phyloP scores from a whole-genome alignment of 2,888 invertebrate species.

The Neoitamus cyanurus region DNA sequence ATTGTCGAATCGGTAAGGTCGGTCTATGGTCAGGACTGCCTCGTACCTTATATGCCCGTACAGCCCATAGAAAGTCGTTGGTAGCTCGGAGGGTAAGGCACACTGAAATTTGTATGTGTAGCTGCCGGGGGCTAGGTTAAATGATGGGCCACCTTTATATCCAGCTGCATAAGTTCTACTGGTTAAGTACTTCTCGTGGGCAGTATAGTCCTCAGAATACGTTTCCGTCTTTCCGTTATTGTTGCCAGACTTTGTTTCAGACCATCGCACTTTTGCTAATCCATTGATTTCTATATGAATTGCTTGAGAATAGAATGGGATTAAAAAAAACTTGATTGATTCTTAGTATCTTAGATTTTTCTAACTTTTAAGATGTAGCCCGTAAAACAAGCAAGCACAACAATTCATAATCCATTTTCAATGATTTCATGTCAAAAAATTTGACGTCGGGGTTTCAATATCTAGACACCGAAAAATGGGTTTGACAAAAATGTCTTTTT shows the following conservation, averaged over 20 bases:
- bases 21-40: slow-evolving; percentile 80
- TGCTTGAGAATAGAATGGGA: no score
- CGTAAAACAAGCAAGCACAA: no score
- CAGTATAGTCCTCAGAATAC: background rate
- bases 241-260: slow-evolving; percentile 14
- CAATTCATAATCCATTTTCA: no score
- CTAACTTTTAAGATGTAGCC: no score
- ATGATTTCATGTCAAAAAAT: no score
- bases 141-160: slow-evolving; percentile 3
- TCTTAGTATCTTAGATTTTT: no score
- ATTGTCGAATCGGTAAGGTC: slow-evolving; percentile 75
- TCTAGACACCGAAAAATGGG: no score
- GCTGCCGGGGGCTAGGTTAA: background rate
- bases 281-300: slow-evolving; percentile 29
- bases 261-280: slow-evolving; percentile 24
- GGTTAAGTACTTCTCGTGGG: slow-evolving; percentile 18
- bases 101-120: slow-evolving; percentile 12
- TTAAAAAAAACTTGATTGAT: no score
- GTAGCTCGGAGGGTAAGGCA: slow-evolving; percentile 59
- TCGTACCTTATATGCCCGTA: slow-evolving; percentile 83
- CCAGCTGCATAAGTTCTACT: slow-evolving; percentile 15
- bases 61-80: slow-evolving; percentile 83
- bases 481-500: no score
- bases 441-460: no score
- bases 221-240: slow-evolving; percentile 20